Evolutionary conservation across 1,140 invertebrate species (phyloP).

Genomic region (Hyposmocoma kahamanoa): DNA sequence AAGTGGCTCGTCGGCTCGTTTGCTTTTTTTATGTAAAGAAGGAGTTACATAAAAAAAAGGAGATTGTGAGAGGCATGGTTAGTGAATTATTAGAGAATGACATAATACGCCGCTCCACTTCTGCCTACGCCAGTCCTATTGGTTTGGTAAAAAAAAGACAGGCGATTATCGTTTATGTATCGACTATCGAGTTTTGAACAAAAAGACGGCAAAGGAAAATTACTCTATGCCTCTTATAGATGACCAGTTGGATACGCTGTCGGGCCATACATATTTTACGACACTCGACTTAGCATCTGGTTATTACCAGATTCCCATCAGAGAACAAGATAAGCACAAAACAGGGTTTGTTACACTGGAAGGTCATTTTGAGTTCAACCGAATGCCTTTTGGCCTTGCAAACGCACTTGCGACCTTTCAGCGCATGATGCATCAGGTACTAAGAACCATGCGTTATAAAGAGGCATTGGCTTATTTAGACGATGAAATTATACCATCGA

Average conservation of each 20-base stretch:
- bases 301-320: slow-evolving; percentile 24
- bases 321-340: slow-evolving; percentile 14
- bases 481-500: slow-evolving; percentile 20
- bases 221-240: slow-evolving; percentile 12
- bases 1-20: too few species aligned
- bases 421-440: slow-evolving; percentile 20
- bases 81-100: slow-evolving; percentile 29
- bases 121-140: slow-evolving; percentile 15
- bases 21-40: too few species aligned
- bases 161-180: slow-evolving; percentile 16
- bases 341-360: slow-evolving; percentile 22
- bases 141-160: slow-evolving; percentile 16
- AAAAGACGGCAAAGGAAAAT: slow-evolving; percentile 5
- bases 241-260: slow-evolving; percentile 8
- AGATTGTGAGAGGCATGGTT: slow-evolving; percentile 28
- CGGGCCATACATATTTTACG: slow-evolving; percentile 27
- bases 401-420: slow-evolving; percentile 41
- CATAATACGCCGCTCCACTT: slow-evolving; percentile 40
- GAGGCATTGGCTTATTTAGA: slow-evolving; percentile 21
- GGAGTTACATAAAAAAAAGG: slow-evolving; percentile 21
- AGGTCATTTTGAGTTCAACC: slow-evolving; percentile 21
- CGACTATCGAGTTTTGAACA: slow-evolving; percentile 9
- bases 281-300: slow-evolving; percentile 48
- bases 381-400: slow-evolving; percentile 46
- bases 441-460: slow-evolving; percentile 11